Percentiles rank a stretch among this genome's conserved stretches.
These are phyloP conservation scores for Tonatia bakeri DNA, from an alignment of 2,113 vertebrate genomes.

Conservation along the genomic window DNA sequence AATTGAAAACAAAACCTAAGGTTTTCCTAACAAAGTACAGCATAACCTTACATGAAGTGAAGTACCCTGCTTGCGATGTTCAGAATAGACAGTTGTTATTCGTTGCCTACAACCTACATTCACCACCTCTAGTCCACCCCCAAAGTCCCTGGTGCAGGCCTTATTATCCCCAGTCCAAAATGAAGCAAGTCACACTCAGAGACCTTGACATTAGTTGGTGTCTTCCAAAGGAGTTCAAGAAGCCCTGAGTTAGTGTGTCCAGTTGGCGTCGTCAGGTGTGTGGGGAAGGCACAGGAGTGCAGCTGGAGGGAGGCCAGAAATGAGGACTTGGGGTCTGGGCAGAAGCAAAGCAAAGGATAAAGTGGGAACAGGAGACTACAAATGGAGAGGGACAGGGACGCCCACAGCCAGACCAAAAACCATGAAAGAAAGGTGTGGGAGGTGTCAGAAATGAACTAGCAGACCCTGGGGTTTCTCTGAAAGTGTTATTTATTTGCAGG, in stretches of 20 bases:
- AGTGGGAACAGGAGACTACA: not conserved
- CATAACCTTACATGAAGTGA: not conserved
- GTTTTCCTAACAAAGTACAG: conserved; percentile 52
- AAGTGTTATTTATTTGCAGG: not conserved
- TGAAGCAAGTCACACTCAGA: not conserved
- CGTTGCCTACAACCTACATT: not conserved
- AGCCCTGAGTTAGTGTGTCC: not conserved
- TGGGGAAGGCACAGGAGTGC: not conserved
- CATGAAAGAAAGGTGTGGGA: not conserved
- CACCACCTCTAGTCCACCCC: not conserved
- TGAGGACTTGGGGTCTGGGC: not conserved
- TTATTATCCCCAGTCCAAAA: not conserved
- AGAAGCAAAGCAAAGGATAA: not conserved
- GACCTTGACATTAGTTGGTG: not conserved
- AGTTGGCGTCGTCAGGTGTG: not conserved
- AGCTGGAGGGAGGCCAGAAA: not conserved
- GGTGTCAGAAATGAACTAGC: not conserved
- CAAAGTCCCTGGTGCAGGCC: not conserved
- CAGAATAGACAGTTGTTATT: not conserved
- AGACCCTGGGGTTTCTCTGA: not conserved
- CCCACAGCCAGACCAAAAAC: not conserved
- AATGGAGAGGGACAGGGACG: not conserved
- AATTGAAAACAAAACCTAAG: conserved; percentile 48
- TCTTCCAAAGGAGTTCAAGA: not conserved
- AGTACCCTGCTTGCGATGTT: not conserved